These are phyloP conservation scores for Cinara cedri DNA, from an alignment of 2,888 invertebrate species.

Conservation along the genomic window DNA sequence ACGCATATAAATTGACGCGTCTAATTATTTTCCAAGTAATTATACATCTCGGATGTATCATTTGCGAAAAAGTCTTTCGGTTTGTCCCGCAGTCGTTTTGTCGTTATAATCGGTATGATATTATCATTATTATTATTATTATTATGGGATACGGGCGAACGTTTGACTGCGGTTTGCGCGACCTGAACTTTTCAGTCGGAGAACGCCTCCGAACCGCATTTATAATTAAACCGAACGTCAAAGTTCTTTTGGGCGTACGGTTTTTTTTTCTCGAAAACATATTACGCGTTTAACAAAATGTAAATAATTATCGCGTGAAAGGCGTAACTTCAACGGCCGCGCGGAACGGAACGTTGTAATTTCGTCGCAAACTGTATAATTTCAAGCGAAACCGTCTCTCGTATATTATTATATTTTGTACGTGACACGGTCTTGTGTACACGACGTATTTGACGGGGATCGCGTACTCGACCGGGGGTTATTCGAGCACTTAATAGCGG, in stretches of 20 bases:
- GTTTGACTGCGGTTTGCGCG: no score
- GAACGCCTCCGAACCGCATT: neutral
- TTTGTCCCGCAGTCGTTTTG: no score
- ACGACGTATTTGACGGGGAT: neutral
- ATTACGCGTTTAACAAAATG: neutral
- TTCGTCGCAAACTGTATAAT: constrained; percentile 21
- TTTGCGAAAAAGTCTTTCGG: no score
- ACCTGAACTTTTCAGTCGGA: neutral
- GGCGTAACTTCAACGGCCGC: neutral
- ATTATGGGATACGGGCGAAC: no score
- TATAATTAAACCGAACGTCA: neutral
- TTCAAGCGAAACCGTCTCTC: neutral
- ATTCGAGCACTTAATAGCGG: constrained; percentile 35
- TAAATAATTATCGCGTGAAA: neutral
- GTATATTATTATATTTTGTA: neutral
- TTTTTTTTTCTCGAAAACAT: neutral
- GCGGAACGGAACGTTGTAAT: neutral
- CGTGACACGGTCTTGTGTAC: neutral
- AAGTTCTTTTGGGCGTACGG: neutral
- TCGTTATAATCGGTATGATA: no score
- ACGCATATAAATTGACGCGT: no score
- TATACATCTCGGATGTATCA: no score
- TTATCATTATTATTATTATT: no score
- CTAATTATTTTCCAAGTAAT: no score
- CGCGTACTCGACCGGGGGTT: neutral